Percentiles rank a stretch among this genome's conserved stretches.
These are phyloP conservation scores for Copidosoma aretas DNA, from an alignment of 2,888 invertebrate genomes.

Conservation along the genomic window DNA sequence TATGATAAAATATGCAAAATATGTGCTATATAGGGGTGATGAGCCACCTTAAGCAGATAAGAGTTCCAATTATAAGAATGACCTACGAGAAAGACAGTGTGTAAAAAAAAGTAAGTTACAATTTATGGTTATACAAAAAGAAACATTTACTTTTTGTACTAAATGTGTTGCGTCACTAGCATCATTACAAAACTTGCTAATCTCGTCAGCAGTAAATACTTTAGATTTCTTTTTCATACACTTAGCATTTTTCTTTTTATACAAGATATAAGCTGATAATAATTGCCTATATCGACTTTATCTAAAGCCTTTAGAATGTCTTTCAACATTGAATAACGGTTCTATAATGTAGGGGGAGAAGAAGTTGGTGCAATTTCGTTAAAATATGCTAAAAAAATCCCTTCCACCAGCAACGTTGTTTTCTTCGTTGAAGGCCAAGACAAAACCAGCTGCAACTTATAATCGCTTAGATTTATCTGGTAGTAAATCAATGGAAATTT, in stretches of 20 bases:
- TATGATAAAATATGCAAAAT: too few species aligned
- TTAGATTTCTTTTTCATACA: slow-evolving; percentile 8
- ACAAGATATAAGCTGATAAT: slow-evolving; percentile 4
- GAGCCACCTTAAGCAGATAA: too few species aligned
- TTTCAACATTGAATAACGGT: too few species aligned
- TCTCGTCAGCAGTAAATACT: neutral
- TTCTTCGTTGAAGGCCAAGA: too few species aligned
- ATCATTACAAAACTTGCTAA: slow-evolving; percentile 10
- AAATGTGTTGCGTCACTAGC: slow-evolving; percentile 4
- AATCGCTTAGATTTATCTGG: neutral
- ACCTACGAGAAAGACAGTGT: too few species aligned
- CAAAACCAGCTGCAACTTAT: too few species aligned
- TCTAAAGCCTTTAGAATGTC: too few species aligned
- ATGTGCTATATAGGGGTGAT: too few species aligned
- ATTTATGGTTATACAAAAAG: too few species aligned
- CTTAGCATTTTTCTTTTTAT: slow-evolving; percentile 10
- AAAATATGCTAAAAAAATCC: slow-evolving; percentile 8
- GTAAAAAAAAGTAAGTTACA: too few species aligned
- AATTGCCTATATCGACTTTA: slow-evolving; percentile 5
- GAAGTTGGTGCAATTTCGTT: neutral
- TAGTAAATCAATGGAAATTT: slow-evolving; percentile 1
- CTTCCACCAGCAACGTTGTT: neutral
- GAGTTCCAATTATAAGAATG: too few species aligned
- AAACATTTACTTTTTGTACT: neutral
- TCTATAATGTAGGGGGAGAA: too few species aligned